These are phyloP conservation scores for Silurus meridionalis DNA, from an alignment of 2,113 vertebrate genomes.

Conservation along the genomic window DNA sequence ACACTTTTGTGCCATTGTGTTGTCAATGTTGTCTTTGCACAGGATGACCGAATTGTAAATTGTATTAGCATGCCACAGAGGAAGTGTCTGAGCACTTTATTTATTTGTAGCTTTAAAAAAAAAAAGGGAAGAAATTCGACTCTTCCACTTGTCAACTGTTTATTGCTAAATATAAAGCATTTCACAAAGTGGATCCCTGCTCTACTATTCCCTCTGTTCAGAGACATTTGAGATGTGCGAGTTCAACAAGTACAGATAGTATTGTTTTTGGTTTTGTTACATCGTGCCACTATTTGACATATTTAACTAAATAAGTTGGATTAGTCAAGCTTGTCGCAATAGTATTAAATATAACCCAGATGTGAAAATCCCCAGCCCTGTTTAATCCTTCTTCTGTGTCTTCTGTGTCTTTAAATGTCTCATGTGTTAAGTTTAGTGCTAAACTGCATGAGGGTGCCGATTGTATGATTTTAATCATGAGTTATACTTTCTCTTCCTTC, in stretches of 20 bases:
- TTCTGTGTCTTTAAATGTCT: slow-evolving; percentile 19
- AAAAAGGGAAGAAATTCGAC: not conserved
- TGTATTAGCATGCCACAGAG: slow-evolving; percentile 31
- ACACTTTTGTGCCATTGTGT: slow-evolving; percentile 31
- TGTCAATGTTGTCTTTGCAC: slow-evolving; percentile 25
- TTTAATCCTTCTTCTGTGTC: slow-evolving; percentile 20
- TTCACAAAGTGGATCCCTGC: slow-evolving; percentile 25
- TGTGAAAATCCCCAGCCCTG: slow-evolving; percentile 24
- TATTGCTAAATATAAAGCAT: slow-evolving; percentile 26
- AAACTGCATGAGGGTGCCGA: not conserved
- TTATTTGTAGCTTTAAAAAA: slow-evolving; percentile 28
- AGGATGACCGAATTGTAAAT: slow-evolving; percentile 25
- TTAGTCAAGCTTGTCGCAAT: slow-evolving; percentile 40
- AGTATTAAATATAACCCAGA: slow-evolving; percentile 44
- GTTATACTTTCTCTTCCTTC: not conserved
- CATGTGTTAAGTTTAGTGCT: not conserved
- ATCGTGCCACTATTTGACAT: slow-evolving; percentile 44
- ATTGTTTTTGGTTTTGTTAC: slow-evolving; percentile 37
- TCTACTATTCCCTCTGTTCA: slow-evolving; percentile 7
- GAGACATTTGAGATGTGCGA: slow-evolving; percentile 17
- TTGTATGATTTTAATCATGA: not conserved
- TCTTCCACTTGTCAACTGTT: slow-evolving; percentile 9
- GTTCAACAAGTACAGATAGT: slow-evolving; percentile 14
- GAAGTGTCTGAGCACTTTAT: slow-evolving; percentile 39
- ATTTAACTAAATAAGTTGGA: slow-evolving; percentile 29